Conservation (phyloP, 2,888 invertebrate genomes). For the Leucophora obtusa region DNA sequence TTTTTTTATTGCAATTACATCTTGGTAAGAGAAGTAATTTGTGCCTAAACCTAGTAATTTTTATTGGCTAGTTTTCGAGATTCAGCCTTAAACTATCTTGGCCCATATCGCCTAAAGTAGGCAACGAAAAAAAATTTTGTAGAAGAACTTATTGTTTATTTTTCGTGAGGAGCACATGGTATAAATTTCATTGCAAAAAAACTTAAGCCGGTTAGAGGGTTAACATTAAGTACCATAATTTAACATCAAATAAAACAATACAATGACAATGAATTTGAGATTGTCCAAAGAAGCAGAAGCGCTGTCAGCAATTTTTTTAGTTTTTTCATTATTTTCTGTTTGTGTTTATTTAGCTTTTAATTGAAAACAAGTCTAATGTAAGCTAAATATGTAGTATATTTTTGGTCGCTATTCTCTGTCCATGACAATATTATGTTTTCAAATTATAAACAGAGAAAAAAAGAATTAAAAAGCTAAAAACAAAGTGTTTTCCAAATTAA, state of each 20-base stretch:
- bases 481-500: conserved; percentile 5
- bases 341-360: conserved; percentile 14
- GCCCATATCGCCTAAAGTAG: too few relatives aligned
- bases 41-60: too few relatives aligned
- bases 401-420: conserved; percentile 11
- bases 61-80: too few relatives aligned
- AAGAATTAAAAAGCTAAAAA: not conserved
- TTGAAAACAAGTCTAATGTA: conserved; percentile 17
- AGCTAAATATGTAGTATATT: not conserved
- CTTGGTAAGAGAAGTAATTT: too few relatives aligned
- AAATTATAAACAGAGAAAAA: conserved; percentile 10
- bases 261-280: conserved; percentile 55
- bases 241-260: conserved; percentile 18
- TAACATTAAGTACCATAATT: conserved; percentile 1
- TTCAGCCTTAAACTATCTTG: too few relatives aligned
- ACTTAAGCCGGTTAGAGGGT: too few relatives aligned
- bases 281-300: conserved; percentile 29
- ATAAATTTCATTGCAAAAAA: too few relatives aligned
- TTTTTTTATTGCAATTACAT: too few relatives aligned
- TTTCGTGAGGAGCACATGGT: too few relatives aligned
- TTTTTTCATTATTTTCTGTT: not conserved
- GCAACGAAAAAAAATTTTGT: too few relatives aligned
- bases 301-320: conserved; percentile 18
- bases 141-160: too few relatives aligned
- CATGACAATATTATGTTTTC: conserved; percentile 10